Percentiles rank a stretch among this genome's conserved stretches.
Evolutionary conservation across 2,113 vertebrate species (phyloP).

Genomic region (Spilogale gracilis): DNA sequence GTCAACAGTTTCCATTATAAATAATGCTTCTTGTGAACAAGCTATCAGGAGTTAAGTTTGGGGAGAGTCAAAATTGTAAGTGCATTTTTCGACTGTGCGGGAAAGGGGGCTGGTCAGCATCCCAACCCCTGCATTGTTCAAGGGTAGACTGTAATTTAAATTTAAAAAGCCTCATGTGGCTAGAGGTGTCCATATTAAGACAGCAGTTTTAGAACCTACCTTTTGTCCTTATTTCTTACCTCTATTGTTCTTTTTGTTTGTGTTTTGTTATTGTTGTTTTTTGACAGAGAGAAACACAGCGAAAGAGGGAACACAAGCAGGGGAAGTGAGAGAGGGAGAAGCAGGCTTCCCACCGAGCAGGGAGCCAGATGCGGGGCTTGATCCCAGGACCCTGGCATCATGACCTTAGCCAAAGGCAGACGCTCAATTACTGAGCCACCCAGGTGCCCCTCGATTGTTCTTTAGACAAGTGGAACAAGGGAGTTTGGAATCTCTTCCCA

Average conservation of each 20-base stretch:
- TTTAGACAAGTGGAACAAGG: background rate
- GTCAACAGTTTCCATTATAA: background rate
- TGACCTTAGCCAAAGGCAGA: no score
- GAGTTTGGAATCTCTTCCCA: background rate
- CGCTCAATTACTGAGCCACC: no score
- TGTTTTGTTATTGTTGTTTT: no score
- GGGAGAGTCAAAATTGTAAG: background rate
- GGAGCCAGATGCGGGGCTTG: no score
- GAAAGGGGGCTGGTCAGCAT: background rate
- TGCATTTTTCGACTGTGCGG: background rate
- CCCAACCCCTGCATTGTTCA: background rate
- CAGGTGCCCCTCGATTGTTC: background rate
- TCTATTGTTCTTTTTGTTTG: background rate
- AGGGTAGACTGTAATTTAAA: background rate
- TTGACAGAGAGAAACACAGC: no score
- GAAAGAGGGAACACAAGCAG: no score
- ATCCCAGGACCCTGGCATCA: no score
- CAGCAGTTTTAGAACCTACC: background rate
- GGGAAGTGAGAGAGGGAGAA: no score
- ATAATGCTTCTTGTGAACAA: background rate
- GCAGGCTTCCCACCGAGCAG: no score
- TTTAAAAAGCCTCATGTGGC: background rate
- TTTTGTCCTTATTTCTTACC: background rate
- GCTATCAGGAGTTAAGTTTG: background rate
- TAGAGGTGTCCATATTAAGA: background rate